phyloP scores from a whole-genome alignment of 2,113 vertebrate species.

The Callopanchax toddi region DNA sequence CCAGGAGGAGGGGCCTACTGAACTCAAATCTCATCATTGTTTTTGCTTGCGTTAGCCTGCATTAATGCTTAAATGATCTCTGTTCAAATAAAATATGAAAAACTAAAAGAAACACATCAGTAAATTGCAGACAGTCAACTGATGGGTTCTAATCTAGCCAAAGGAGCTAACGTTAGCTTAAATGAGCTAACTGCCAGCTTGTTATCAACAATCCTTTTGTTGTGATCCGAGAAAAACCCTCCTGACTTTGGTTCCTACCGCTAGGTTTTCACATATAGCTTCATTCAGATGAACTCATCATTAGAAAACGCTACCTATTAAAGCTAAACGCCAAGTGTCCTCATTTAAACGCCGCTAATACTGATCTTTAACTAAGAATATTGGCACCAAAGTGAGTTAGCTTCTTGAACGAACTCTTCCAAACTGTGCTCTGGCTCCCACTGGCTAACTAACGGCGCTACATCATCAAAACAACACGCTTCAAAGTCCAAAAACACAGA shows the following conservation, averaged over 20 bases:
- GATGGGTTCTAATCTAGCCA: slow-evolving; percentile 8
- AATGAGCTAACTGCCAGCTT: slow-evolving; percentile 66
- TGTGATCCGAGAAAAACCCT: slow-evolving; percentile 67
- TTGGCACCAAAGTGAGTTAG: slow-evolving; percentile 49
- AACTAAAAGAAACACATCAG: not conserved
- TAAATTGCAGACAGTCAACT: not conserved
- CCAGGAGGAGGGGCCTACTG: slow-evolving; percentile 24
- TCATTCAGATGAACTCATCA: not conserved
- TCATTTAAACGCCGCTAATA: not conserved
- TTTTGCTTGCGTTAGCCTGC: slow-evolving; percentile 18
- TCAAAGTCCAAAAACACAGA: slow-evolving; percentile 54
- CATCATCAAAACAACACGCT: slow-evolving; percentile 59
- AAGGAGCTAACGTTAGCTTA: slow-evolving; percentile 62
- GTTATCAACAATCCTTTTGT: slow-evolving; percentile 80
- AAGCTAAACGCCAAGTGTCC: not conserved
- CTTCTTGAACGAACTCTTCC: slow-evolving; percentile 63
- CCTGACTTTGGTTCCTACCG: slow-evolving; percentile 32
- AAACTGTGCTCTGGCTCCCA: slow-evolving; percentile 47
- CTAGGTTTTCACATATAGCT: slow-evolving; percentile 6
- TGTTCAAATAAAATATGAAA: not conserved
- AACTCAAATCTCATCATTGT: slow-evolving; percentile 52
- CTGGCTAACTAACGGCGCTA: slow-evolving; percentile 62
- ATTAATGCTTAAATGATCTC: not conserved
- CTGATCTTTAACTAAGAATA: slow-evolving; percentile 28
- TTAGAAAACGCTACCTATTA: too few relatives aligned